Conservation (phyloP, 92 coral and sea anemone species). For the Zoanthus sansibaricus region DNA sequence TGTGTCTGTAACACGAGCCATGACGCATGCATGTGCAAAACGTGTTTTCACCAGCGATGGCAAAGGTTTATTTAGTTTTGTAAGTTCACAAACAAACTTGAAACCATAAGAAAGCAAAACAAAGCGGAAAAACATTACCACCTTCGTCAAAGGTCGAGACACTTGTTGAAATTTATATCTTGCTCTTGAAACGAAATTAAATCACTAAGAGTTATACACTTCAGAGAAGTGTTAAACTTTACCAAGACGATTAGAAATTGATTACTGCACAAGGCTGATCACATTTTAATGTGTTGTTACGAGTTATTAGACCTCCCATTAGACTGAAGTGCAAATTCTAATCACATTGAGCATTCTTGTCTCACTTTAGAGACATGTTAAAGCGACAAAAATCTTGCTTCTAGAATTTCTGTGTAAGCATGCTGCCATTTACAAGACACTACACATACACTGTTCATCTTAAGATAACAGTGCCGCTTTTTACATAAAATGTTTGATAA, state of each 20-base stretch:
- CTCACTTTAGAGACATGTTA: neutral
- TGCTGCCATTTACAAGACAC: neutral
- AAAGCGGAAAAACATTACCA: neutral
- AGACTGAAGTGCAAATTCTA: neutral
- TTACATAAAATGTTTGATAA: no score
- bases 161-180: neutral
- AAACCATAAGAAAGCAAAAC: neutral
- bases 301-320: neutral
- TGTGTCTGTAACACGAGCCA: no score
- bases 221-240: constrained; percentile 2
- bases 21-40: no score
- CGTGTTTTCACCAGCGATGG: neutral
- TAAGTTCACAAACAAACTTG: neutral
- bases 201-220: neutral
- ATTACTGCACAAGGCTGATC: neutral
- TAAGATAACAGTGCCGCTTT: no score
- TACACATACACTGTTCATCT: no score
- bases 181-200: neutral
- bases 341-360: neutral
- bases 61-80: neutral
- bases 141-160: neutral
- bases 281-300: constrained; percentile 4
- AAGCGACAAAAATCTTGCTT: neutral
- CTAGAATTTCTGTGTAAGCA: neutral
- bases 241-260: neutral